These are phyloP conservation scores for Heliconius hewitsoni DNA, from an alignment of 1,140 invertebrate genomes.

Conservation along the genomic window DNA sequence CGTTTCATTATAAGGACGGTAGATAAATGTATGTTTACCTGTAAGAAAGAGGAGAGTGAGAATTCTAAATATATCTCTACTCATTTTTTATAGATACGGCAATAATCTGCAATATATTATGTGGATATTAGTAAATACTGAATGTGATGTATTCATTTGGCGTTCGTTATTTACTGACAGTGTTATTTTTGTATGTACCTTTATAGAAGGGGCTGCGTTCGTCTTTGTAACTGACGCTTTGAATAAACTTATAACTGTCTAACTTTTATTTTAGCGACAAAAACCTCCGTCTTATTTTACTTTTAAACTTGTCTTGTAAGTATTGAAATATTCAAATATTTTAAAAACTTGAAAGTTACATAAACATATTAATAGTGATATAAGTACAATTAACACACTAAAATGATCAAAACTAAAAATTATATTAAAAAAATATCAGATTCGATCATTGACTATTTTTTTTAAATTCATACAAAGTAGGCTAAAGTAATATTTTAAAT, in stretches of 20 bases:
- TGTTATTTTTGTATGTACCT: conserved; percentile 57
- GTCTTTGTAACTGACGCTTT: conserved; percentile 69
- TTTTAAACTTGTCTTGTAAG: too few species aligned
- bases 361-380: not conserved
- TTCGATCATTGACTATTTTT: too few species aligned
- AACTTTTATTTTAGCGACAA: conserved; percentile 28
- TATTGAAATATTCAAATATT: too few species aligned
- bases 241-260: conserved; percentile 60
- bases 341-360: too few species aligned
- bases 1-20: conserved; percentile 1
- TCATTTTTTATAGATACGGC: not conserved
- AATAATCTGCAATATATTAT: conserved; percentile 10
- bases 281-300: too few species aligned
- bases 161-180: conserved; percentile 36
- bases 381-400: not conserved
- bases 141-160: conserved; percentile 39
- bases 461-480: too few species aligned
- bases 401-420: not conserved
- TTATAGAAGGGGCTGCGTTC: conserved; percentile 47
- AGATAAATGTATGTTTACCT: conserved; percentile 19
- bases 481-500: too few species aligned
- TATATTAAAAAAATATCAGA: not conserved
- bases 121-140: conserved; percentile 21
- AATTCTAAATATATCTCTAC: not conserved
- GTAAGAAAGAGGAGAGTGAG: not conserved